phyloP scores from a whole-genome alignment of 2,797 vertebrate species.

The Morelia viridis region DNA sequence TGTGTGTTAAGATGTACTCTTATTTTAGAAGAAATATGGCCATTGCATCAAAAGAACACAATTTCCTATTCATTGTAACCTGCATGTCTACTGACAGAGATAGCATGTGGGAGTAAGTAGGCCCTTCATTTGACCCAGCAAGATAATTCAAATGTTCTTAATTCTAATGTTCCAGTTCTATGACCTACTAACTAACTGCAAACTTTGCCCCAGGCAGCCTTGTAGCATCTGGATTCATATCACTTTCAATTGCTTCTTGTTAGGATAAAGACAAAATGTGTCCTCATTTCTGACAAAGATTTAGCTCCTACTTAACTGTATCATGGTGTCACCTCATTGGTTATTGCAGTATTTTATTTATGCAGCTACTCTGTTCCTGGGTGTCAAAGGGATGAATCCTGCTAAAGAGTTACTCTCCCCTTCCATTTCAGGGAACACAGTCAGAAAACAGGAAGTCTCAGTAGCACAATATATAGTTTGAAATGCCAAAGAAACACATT shows the following conservation, averaged over 20 bases:
- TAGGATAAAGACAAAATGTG: conserved; percentile 36
- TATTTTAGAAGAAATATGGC: background rate
- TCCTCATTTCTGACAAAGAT: conserved; percentile 43
- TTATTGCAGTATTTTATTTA: conserved; percentile 48
- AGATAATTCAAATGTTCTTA: background rate
- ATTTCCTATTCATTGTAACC: background rate
- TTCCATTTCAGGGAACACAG: background rate
- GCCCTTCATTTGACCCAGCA: conserved; percentile 1
- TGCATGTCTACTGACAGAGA: background rate
- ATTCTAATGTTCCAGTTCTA: conserved; percentile 9
- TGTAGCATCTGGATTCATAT: conserved; percentile 27
- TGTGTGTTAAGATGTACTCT: background rate
- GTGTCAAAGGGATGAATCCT: conserved; percentile 42
- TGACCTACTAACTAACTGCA: conserved; percentile 27
- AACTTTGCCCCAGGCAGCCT: conserved; percentile 20
- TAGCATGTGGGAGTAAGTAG: background rate
- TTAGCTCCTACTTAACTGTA: conserved; percentile 43
- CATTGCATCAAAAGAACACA: background rate
- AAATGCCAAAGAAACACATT: background rate
- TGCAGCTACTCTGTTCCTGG: conserved; percentile 31
- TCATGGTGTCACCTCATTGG: conserved; percentile 11
- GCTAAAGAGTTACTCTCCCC: background rate
- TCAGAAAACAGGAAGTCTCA: conserved; percentile 47
- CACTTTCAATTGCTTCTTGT: conserved; percentile 42
- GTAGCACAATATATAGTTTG: conserved; percentile 35